These are phyloP conservation scores for Leucozona laternaria DNA, from an alignment of 2,888 invertebrate genomes.

Conservation along the genomic window DNA sequence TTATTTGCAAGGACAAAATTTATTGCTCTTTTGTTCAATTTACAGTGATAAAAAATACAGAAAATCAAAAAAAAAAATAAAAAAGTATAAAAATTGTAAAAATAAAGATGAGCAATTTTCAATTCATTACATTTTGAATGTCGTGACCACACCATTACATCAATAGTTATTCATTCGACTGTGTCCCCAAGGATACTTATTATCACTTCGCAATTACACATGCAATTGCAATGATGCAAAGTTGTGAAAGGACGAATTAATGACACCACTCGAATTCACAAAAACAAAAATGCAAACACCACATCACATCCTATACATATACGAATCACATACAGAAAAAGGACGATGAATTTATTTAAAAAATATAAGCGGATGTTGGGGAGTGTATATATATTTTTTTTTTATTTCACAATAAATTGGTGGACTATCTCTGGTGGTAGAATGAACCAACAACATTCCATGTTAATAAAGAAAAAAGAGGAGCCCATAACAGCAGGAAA, in stretches of 20 bases:
- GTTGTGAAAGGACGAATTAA: constrained; percentile 64
- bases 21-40: constrained; percentile 54
- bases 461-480: constrained; percentile 53
- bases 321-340: not conserved
- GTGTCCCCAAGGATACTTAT: constrained; percentile 71
- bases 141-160: constrained; percentile 10
- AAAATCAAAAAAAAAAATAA: not conserved
- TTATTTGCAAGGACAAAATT: constrained; percentile 56
- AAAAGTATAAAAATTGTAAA: constrained; percentile 22
- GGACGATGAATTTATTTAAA: constrained; percentile 49
- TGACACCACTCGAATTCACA: constrained; percentile 54
- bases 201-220: constrained; percentile 72
- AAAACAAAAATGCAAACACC: constrained; percentile 53
- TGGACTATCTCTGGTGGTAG: not conserved
- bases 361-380: constrained; percentile 65
- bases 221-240: constrained; percentile 59
- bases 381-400: not conserved
- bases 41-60: constrained; percentile 6
- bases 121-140: constrained; percentile 60
- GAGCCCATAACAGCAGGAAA: constrained; percentile 45
- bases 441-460: constrained; percentile 24
- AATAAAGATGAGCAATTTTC: constrained; percentile 65
- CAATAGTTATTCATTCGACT: constrained; percentile 17
- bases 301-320: too few relatives aligned
- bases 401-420: constrained; percentile 28